These are phyloP conservation scores for Drosophila erecta DNA, from an alignment of 1,140 invertebrate species.

Conservation along the genomic window DNA sequence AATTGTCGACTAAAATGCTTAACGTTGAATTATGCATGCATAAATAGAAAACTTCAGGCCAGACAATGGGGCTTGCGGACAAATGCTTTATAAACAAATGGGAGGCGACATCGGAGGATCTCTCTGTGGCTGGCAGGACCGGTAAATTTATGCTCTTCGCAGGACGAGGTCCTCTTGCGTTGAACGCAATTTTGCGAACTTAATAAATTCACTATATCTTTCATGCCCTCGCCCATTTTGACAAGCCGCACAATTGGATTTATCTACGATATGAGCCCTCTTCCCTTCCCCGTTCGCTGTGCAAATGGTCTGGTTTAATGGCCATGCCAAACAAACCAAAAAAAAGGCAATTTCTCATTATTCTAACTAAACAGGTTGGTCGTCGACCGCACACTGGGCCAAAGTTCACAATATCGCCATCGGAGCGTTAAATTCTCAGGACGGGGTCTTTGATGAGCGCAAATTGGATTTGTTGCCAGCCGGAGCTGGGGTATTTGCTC, in stretches of 20 bases:
- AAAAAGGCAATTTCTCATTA: constrained; percentile 74
- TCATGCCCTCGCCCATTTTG: constrained; percentile 53
- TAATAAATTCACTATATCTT: constrained; percentile 83
- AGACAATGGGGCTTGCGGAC: constrained; percentile 8
- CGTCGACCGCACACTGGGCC: constrained; percentile 48
- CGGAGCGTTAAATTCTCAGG: constrained; percentile 6
- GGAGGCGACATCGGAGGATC: constrained; percentile 43
- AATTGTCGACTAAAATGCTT: constrained; percentile 79
- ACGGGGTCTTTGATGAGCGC: constrained; percentile 1
- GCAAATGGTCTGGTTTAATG: constrained; percentile 71
- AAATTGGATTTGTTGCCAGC: constrained; percentile 26
- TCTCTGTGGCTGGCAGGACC: constrained; percentile 24
- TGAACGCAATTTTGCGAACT: constrained; percentile 74
- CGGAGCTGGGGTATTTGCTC: constrained; percentile 8
- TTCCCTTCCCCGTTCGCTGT: constrained; percentile 30
- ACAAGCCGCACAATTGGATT: constrained; percentile 77
- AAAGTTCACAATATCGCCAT: constrained; percentile 21
- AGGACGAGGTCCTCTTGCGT: constrained; percentile 17
- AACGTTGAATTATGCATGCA: constrained; percentile 76
- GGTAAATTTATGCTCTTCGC: constrained; percentile 65
- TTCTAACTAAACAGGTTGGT: constrained; percentile 73
- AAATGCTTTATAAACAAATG: constrained; percentile 73
- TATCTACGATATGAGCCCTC: constrained; percentile 62
- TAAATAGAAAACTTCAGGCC: constrained; percentile 52
- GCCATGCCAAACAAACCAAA: constrained; percentile 55